phyloP scores from a whole-genome alignment of 2,797 vertebrate genomes.

The Sebastes elongatus region DNA sequence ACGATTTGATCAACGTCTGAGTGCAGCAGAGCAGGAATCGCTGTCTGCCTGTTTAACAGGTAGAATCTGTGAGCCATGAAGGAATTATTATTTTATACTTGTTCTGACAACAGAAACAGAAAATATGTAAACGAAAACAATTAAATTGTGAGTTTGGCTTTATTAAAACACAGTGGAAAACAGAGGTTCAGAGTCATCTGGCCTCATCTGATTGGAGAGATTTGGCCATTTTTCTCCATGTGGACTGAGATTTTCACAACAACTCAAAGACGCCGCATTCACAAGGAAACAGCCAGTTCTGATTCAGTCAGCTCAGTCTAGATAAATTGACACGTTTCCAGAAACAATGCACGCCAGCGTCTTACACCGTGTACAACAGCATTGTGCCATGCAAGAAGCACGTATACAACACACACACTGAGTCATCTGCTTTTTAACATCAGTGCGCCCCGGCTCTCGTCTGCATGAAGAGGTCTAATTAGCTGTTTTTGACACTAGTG shows the following conservation, averaged over 20 bases:
- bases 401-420: conserved; percentile 47
- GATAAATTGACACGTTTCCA: conserved; percentile 4
- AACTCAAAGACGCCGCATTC: not conserved
- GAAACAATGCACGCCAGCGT: not conserved
- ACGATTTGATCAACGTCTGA: conserved; percentile 16
- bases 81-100: conserved; percentile 30
- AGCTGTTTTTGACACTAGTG: conserved; percentile 81
- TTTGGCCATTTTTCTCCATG: not conserved
- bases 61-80: conserved; percentile 38
- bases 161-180: conserved; percentile 18
- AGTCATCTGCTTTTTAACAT: conserved; percentile 73
- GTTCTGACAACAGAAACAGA: conserved; percentile 27
- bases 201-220: not conserved
- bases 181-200: not conserved
- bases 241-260: not conserved
- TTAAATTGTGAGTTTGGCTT: conserved; percentile 30
- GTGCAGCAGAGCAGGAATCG: conserved; percentile 12
- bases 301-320: not conserved
- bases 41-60: conserved; percentile 40
- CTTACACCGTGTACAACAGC: conserved; percentile 6
- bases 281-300: not conserved
- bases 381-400: conserved; percentile 2
- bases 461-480: conserved; percentile 81
- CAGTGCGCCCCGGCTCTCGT: conserved; percentile 54
- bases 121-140: conserved; percentile 36